phyloP scores from a whole-genome alignment of 2,888 invertebrate genomes.

The Sarcophaga subvicina region DNA sequence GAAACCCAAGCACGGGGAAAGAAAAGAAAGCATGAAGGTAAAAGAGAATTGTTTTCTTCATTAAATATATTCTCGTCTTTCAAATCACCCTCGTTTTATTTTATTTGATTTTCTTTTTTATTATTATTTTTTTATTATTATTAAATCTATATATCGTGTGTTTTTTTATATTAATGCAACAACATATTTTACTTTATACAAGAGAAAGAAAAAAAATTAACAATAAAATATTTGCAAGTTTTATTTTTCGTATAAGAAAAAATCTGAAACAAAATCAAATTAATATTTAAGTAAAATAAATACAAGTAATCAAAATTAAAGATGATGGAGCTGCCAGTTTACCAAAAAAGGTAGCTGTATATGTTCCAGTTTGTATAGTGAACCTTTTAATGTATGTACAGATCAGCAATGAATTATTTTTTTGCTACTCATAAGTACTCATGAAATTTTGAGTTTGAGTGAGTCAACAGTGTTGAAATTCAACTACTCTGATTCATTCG shows the following conservation, averaged over 20 bases:
- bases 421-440: too few species aligned
- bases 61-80: conserved; percentile 53
- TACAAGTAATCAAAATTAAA: conserved; percentile 26
- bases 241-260: conserved; percentile 68
- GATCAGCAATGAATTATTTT: too few species aligned
- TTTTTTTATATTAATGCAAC: conserved; percentile 67
- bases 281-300: conserved; percentile 69
- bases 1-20: conserved; percentile 85
- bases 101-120: conserved; percentile 42
- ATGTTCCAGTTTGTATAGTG: too few species aligned
- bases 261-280: conserved; percentile 70
- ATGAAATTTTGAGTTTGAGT: too few species aligned
- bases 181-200: conserved; percentile 64
- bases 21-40: conserved; percentile 88
- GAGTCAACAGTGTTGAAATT: too few species aligned
- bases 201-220: conserved; percentile 27
- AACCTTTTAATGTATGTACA: too few species aligned
- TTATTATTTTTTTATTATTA: conserved; percentile 56
- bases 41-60: conserved; percentile 70
- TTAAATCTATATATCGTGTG: conserved; percentile 65
- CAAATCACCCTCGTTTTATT: conserved; percentile 66
- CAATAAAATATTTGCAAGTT: conserved; percentile 56
- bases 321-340: too few species aligned
- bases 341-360: too few species aligned
- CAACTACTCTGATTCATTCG: too few species aligned